Evolutionary conservation across 2,888 invertebrate species (phyloP).

Genomic region (Phyllotreta striolata): DNA sequence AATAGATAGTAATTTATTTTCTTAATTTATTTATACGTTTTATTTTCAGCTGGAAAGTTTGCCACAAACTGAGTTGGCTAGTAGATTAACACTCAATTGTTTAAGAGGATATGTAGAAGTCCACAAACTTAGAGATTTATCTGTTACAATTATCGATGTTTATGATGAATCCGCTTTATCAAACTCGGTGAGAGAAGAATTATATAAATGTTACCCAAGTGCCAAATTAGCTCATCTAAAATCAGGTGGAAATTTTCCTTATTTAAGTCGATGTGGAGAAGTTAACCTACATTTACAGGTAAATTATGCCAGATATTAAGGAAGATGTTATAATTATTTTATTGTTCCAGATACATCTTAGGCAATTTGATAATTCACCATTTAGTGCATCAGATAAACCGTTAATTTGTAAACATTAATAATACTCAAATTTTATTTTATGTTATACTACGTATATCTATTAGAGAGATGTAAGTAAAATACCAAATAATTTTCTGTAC

Average conservation of each 20-base stretch:
- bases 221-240: constrained; percentile 88
- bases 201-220: constrained; percentile 85
- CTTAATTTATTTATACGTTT: constrained; percentile 7
- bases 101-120: constrained; percentile 81
- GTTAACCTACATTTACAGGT: constrained; percentile 90
- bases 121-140: constrained; percentile 71
- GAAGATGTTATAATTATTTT: constrained; percentile 2
- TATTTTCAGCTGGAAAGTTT: constrained; percentile 79
- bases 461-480: not conserved
- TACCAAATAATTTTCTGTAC: not conserved
- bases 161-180: constrained; percentile 89
- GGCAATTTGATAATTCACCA: constrained; percentile 74
- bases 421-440: constrained; percentile 26
- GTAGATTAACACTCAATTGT: constrained; percentile 87
- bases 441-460: not conserved
- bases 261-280: constrained; percentile 86
- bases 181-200: constrained; percentile 77
- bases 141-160: constrained; percentile 87
- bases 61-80: constrained; percentile 83
- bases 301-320: constrained; percentile 18
- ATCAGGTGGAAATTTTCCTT: constrained; percentile 90
- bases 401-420: constrained; percentile 52
- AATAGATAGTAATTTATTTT: not conserved
- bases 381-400: constrained; percentile 67
- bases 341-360: constrained; percentile 72